These are phyloP conservation scores for Scolopax bukidnonensis DNA, from an alignment of 2,797 vertebrate genomes.

Conservation along the genomic window DNA sequence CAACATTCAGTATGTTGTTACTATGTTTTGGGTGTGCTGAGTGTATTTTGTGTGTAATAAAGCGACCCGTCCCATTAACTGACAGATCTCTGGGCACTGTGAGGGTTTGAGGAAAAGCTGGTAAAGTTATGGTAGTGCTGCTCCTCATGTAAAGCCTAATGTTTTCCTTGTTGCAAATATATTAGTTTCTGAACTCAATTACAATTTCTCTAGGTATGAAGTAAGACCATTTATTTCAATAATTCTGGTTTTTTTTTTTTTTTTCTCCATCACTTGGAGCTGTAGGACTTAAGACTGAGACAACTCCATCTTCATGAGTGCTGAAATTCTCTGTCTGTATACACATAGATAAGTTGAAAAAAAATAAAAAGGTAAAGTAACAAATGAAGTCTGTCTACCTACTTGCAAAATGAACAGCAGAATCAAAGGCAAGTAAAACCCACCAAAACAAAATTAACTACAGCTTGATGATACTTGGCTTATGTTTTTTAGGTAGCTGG, in stretches of 20 bases:
- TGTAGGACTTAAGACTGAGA: background rate
- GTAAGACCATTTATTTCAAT: background rate
- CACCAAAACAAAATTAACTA: background rate
- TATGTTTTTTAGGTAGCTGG: background rate
- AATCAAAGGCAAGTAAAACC: background rate
- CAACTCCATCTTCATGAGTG: background rate
- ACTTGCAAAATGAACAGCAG: background rate
- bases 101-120: background rate
- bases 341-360: background rate
- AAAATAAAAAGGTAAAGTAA: background rate
- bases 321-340: background rate
- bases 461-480: background rate
- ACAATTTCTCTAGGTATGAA: background rate
- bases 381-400: background rate
- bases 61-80: background rate
- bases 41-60: background rate
- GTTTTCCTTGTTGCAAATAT: background rate
- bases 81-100: background rate
- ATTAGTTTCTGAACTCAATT: background rate
- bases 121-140: background rate
- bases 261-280: background rate
- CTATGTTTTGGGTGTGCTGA: background rate
- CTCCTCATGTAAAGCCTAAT: background rate
- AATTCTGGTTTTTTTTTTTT: background rate
- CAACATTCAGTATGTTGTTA: background rate